Evolutionary conservation across 2,888 invertebrate species (phyloP), one percentile per base, ranked within the genome.

Genomic region (Nemurella pictetii): DNA sequence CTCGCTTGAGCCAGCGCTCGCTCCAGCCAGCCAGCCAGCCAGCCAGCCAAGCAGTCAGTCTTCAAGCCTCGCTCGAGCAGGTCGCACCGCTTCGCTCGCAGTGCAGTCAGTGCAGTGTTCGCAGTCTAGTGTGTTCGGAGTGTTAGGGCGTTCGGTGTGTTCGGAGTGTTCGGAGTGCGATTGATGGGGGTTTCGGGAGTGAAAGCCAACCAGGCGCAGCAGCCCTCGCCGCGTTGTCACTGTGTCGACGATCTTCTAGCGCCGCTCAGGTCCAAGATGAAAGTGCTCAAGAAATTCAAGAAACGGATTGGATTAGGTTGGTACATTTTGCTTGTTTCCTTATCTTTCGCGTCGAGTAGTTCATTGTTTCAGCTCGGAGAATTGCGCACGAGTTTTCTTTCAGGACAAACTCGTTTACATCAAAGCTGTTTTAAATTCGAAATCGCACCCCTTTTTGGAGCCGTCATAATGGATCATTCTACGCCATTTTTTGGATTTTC

Each of bases 201-300:
- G 89, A 89, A 90, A 89, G 90, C 89, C 88, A 87, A 87, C 86
- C 88, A 88, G 88, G 89, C 88, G 85, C 88, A 88, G 86, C n/a
- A n/a, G n/a, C n/a, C n/a, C n/a, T n/a, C n/a, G n/a, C n/a, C n/a
- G 87, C 88, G 88, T 85, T 86, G 83, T 85, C 86, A 87, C 83
- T 83, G 88, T 87, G 87, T 88, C 80, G 89, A 90, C 87, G 91
- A 90, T 86, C 90, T 91, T 84, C 90, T 92, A 86, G 91, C 92
- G 85, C 92, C 93, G 7, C 88, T 92, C 85, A 91, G 91, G 87
- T 92, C 92, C 90, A 96, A 96, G 92, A 96, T 97, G 96, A 96
- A 96, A 92, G 95, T 97, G 86, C 91, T 97, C 87, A 97, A 97
- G 93, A 97, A 96, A 90, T 95, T 97, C 89, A 96, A 96, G 91